Percentiles rank a stretch among this genome's conserved stretches.
Evolutionary conservation across 2,888 invertebrate species (phyloP).

Genomic region (Cloeon dipterum): DNA sequence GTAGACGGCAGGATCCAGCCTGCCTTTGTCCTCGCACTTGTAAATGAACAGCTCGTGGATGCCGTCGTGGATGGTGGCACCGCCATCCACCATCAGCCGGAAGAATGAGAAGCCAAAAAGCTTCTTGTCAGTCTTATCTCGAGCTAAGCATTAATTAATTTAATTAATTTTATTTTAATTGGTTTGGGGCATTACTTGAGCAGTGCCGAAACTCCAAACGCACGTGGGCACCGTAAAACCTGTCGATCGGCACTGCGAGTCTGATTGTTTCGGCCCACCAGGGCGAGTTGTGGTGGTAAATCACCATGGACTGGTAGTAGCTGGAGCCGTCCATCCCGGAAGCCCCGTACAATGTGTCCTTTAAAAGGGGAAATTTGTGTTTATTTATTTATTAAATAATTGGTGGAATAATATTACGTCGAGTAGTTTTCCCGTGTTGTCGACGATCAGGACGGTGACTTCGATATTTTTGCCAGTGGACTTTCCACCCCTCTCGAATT

Average conservation of each 20-base stretch:
- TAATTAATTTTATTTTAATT: background rate
- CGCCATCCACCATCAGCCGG: constrained; percentile 73
- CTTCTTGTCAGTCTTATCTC: constrained; percentile 77
- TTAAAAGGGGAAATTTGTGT: too few relatives aligned
- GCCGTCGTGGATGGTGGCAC: constrained; percentile 72
- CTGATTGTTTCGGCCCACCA: constrained; percentile 78
- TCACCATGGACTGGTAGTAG: constrained; percentile 65
- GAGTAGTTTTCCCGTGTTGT: constrained; percentile 48
- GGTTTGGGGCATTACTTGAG: constrained; percentile 78
- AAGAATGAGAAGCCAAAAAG: constrained; percentile 80
- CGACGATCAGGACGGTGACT: constrained; percentile 58
- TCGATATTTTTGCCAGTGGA: constrained; percentile 80
- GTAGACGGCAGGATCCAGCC: constrained; percentile 33
- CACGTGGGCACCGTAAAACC: constrained; percentile 77
- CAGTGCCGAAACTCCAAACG: constrained; percentile 83
- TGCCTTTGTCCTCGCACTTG: constrained; percentile 67
- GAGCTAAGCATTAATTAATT: constrained; percentile 33
- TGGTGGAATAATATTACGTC: constrained; percentile 21
- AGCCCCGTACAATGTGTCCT: constrained; percentile 71
- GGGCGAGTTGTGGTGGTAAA: constrained; percentile 87
- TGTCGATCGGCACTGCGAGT: constrained; percentile 73
- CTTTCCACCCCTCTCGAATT: constrained; percentile 84
- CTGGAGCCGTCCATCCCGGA: constrained; percentile 53
- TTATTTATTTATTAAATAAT: background rate
- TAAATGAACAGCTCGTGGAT: constrained; percentile 77